A percentile compares a stretch with the other conserved stretches of the same genome.
Evolutionary conservation across 64 coral and sea anemone species (phyloP).

Genomic region (Exaiptasia diaphana): DNA sequence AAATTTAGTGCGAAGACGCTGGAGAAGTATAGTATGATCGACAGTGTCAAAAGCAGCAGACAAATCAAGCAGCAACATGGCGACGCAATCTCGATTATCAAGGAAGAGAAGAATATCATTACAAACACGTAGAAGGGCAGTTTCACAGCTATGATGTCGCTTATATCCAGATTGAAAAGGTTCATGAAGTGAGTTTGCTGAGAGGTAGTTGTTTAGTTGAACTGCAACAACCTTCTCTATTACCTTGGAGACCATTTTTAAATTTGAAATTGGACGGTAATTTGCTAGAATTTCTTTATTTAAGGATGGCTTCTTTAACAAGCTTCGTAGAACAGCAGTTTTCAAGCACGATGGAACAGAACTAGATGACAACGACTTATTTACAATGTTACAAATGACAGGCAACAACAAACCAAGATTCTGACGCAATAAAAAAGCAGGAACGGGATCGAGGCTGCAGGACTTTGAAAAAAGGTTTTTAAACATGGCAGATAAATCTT

Average conservation of each 20-base stretch:
- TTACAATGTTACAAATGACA: slow-evolving; percentile 4
- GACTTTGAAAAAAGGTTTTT: slow-evolving; percentile 4
- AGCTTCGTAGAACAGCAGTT: not conserved
- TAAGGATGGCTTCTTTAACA: slow-evolving; percentile 16
- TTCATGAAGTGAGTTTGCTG: not conserved
- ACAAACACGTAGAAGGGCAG: slow-evolving; percentile 2
- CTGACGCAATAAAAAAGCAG: not conserved
- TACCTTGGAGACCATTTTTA: too few species aligned
- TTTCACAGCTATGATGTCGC: not conserved
- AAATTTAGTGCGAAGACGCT: not conserved
- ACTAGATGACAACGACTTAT: slow-evolving; percentile 7
- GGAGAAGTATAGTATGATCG: slow-evolving; percentile 11
- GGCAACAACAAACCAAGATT: slow-evolving; percentile 3
- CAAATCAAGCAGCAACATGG: too few species aligned
- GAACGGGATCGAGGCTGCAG: slow-evolving; percentile 8
- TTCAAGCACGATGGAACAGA: not conserved
- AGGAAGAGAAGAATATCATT: slow-evolving; percentile 33
- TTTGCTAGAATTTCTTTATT: slow-evolving; percentile 1
- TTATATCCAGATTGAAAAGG: slow-evolving; percentile 16
- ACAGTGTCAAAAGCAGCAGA: too few species aligned
- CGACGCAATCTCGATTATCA: too few species aligned
- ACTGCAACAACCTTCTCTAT: not conserved
- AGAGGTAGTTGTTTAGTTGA: slow-evolving; percentile 18
- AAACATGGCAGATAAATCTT: slow-evolving; percentile 6
- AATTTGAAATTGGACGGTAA: not conserved